phyloP scores from a whole-genome alignment of 1,140 invertebrate genomes.

The Agraylea sexmaculata region DNA sequence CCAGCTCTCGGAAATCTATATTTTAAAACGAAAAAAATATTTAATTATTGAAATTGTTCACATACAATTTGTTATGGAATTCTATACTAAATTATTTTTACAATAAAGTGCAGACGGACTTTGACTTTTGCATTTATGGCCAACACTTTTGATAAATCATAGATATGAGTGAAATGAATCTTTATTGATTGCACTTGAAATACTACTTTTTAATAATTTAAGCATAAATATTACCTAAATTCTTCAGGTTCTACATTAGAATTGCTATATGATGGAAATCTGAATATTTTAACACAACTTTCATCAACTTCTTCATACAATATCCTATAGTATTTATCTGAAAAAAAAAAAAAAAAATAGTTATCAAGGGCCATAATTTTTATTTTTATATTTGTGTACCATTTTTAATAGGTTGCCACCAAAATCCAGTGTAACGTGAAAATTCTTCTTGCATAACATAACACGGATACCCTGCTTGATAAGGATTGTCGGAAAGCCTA shows the following conservation, averaged over 20 bases:
- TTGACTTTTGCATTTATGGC: too few species aligned
- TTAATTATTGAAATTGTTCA: too few species aligned
- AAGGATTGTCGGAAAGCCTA: constrained; percentile 67
- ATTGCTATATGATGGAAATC: constrained; percentile 70
- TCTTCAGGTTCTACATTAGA: constrained; percentile 72
- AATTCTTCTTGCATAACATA: constrained; percentile 99
- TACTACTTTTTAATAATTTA: too few species aligned
- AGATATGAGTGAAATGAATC: too few species aligned
- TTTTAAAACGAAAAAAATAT: too few species aligned
- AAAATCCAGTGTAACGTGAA: constrained; percentile 88
- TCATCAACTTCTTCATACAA: constrained; percentile 96
- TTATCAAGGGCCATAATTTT: neutral
- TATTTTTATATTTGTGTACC: constrained; percentile 31
- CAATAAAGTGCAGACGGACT: too few species aligned
- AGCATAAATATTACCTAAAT: constrained; percentile 49
- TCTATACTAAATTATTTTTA: too few species aligned
- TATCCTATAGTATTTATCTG: constrained; percentile 72
- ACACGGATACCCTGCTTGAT: constrained; percentile 84
- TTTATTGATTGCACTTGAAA: too few species aligned
- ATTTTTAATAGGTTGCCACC: constrained; percentile 82
- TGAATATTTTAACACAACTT: constrained; percentile 81
- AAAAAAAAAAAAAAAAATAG: constrained; percentile 21
- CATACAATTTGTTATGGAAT: too few species aligned
- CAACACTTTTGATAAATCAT: too few species aligned
- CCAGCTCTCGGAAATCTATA: constrained; percentile 84